Evolutionary conservation across 1,140 invertebrate genomes (phyloP).

Genomic region (Archivesica marissinica): DNA sequence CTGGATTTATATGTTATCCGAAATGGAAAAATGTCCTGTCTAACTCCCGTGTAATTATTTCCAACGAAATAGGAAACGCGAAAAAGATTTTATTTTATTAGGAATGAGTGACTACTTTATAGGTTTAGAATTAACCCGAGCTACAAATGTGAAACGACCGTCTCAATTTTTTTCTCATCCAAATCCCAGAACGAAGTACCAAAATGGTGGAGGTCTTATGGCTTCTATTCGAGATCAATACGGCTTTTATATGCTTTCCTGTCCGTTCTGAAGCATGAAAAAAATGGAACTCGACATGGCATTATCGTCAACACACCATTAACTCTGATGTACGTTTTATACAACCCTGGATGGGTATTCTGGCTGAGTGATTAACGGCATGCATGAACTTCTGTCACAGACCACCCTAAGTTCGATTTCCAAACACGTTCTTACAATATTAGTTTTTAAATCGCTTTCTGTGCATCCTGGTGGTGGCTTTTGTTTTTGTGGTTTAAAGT

Average conservation of each 20-base stretch:
- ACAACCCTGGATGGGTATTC: too few species aligned
- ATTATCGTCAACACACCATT: too few species aligned
- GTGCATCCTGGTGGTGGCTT: too few species aligned
- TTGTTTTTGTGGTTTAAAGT: too few species aligned
- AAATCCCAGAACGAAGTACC: neutral
- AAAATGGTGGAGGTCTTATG: neutral
- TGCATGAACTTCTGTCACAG: too few species aligned
- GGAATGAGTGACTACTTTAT: constrained; percentile 56
- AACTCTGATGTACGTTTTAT: too few species aligned
- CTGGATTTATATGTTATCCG: constrained; percentile 52
- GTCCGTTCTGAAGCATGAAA: too few species aligned
- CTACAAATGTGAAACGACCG: constrained; percentile 17
- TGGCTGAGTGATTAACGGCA: too few species aligned
- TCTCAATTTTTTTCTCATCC: constrained; percentile 29
- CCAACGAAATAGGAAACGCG: constrained; percentile 47
- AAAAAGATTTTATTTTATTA: constrained; percentile 57
- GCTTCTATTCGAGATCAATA: constrained; percentile 1
- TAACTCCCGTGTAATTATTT: constrained; percentile 43
- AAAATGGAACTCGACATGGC: too few species aligned
- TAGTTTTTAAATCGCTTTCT: too few species aligned
- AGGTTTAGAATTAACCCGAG: constrained; percentile 46
- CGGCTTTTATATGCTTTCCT: neutral
- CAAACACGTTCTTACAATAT: too few species aligned
- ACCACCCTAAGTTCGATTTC: too few species aligned
- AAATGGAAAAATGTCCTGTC: constrained; percentile 47